A percentile compares a stretch with the other conserved stretches of the same genome.
Evolutionary conservation across 2,888 invertebrate species (phyloP).

Genomic region (Salpingus planirostris): DNA sequence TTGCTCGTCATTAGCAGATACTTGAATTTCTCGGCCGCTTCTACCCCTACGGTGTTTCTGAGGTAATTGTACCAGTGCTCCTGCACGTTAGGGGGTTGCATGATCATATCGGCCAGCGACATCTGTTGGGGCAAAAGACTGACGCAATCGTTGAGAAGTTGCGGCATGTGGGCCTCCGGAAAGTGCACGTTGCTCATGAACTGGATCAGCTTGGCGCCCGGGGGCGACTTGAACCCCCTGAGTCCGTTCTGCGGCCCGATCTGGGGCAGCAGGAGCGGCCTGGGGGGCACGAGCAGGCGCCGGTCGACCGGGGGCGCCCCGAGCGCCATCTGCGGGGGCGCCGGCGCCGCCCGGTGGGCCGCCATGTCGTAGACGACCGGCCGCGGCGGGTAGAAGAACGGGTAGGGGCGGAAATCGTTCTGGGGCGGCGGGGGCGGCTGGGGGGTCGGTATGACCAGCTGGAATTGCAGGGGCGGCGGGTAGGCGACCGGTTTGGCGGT

Average conservation of each 20-base stretch:
- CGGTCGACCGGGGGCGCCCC: no score
- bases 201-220: conserved; percentile 47
- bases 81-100: conserved; percentile 40
- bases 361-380: conserved; percentile 14
- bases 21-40: conserved; percentile 49
- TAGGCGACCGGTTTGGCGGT: conserved; percentile 4
- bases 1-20: conserved; percentile 31
- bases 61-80: conserved; percentile 48
- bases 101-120: conserved; percentile 49
- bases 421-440: conserved; percentile 5
- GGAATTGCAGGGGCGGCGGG: conserved; percentile 15
- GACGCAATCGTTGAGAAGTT: conserved; percentile 32
- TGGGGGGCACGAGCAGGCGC: no score
- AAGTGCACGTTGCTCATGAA: conserved; percentile 52
- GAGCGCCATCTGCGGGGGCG: neutral
- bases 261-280: no score
- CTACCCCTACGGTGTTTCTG: conserved; percentile 46
- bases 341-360: conserved; percentile 23
- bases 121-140: conserved; percentile 48
- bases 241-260: no score
- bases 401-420: conserved; percentile 5
- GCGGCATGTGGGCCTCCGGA: conserved; percentile 40
- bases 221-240: no score
- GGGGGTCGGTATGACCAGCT: conserved; percentile 18
- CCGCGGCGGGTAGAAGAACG: conserved; percentile 13